phyloP scores from a whole-genome alignment of 2,113 vertebrate species.

The Panthera uncia region DNA sequence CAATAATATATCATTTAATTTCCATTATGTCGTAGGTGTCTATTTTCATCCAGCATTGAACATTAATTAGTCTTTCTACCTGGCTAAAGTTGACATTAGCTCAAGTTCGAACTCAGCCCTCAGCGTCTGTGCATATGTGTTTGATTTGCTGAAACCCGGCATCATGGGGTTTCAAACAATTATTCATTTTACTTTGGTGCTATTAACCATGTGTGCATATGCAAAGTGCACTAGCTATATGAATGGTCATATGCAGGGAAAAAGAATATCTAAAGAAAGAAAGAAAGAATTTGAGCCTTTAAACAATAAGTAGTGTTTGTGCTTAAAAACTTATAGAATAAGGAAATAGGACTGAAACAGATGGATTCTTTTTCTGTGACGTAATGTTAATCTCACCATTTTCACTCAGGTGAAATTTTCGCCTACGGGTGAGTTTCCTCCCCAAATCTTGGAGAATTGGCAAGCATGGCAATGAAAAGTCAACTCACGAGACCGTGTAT shows the following conservation, averaged over 20 bases:
- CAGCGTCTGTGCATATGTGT: neutral
- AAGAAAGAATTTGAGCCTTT: constrained; percentile 1
- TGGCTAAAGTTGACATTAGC: neutral
- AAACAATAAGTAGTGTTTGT: neutral
- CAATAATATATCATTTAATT: neutral
- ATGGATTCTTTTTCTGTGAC: constrained; percentile 9
- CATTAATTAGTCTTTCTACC: neutral
- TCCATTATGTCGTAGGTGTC: neutral
- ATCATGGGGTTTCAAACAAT: neutral
- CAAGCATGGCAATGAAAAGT: constrained; percentile 49
- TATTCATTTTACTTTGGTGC: neutral
- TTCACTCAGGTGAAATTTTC: neutral
- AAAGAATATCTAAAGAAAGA: constrained; percentile 32
- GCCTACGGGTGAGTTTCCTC: neutral
- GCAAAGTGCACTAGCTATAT: neutral
- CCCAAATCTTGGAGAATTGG: neutral
- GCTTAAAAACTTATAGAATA: constrained; percentile 6
- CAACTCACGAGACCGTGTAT: neutral
- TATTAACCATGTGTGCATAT: neutral
- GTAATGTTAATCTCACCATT: neutral
- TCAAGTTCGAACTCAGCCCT: neutral
- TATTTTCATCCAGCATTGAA: neutral
- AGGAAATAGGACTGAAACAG: neutral
- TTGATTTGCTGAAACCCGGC: constrained; percentile 3
- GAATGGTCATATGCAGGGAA: neutral